Conservation (phyloP, 2,888 invertebrate species). For the Macrosiphum euphorbiae region DNA sequence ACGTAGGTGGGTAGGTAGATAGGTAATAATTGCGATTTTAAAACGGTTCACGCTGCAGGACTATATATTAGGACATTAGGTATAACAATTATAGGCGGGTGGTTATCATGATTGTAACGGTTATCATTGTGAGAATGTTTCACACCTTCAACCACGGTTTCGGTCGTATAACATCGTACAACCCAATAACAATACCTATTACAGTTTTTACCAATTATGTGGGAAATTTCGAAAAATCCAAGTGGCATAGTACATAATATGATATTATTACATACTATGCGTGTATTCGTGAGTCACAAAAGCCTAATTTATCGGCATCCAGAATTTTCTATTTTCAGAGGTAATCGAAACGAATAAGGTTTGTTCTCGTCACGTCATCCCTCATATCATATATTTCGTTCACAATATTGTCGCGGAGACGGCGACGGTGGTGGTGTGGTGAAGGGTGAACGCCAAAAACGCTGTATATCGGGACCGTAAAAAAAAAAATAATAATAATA, state of each 20-base stretch:
- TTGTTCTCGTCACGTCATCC: neutral
- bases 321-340: neutral
- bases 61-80: too few species aligned
- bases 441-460: neutral
- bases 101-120: neutral
- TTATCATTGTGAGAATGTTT: neutral
- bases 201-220: neutral
- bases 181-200: neutral
- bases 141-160: neutral
- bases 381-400: neutral
- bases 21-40: neutral
- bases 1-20: too few species aligned
- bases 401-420: neutral
- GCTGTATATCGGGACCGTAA: neutral
- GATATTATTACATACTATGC: neutral
- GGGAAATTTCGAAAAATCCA: neutral
- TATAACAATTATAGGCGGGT: too few species aligned
- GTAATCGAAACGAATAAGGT: constrained; percentile 29
- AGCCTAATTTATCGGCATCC: neutral
- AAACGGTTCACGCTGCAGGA: neutral
- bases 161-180: neutral
- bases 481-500: constrained; percentile 26
- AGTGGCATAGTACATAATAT: neutral
- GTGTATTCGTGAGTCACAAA: neutral
- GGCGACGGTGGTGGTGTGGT: too few species aligned